Base-by-base conservation (phyloP, 2,797 vertebrate species). In the Okamejei kenojei region DNA sequence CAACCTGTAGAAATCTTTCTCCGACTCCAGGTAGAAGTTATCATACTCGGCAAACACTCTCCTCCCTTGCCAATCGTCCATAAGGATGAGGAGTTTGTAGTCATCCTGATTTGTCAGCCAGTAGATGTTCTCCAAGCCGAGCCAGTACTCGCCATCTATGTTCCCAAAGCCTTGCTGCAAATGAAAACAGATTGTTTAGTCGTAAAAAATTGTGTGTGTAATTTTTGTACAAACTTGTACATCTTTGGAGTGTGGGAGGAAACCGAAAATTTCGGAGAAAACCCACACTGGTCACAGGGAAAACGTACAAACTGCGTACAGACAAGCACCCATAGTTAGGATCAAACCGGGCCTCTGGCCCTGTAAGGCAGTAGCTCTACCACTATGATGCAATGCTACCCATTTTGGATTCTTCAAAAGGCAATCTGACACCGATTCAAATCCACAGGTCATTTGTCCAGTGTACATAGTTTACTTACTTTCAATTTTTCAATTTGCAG, bases 31-130 rank as follows among this genome's bases (percentile, higher is more conserved):
- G 29, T 95, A 95, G 93, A 99, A 98, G 94, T 96, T 96, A 94
- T 98, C 97, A 0, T 98, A 99, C 94, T 97, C 97, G 0, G 98
- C 98, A 0, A 95, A 97, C 13, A 96, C 97, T 93, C 96, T 95
- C 0, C 97, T 96, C 0, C 97, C 97, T 73, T 97, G 97, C 98
- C 98, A 99, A 94, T 99, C 98, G 94, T 99, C 98, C 95, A 99
- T 95, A 11, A 95, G 94, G 90, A 98, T 96, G 6, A 97, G 96
- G 0, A 99, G 95, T 94, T 97, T 97, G 45, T 98, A 97, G 45
- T 95, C 95, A 93, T 94, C 95, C 94, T 97, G 97, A 93, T 96
- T 96, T 8, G 97, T 97, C 93, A 98, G 94, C 97, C 97, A 98
- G 95, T 98, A 96, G 71, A 98, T 96, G 35, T 97, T 96, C 93